Evolutionary conservation across 2,888 invertebrate genomes (phyloP), one percentile per base, ranked within the genome.

Genomic region (Acleris literana): DNA sequence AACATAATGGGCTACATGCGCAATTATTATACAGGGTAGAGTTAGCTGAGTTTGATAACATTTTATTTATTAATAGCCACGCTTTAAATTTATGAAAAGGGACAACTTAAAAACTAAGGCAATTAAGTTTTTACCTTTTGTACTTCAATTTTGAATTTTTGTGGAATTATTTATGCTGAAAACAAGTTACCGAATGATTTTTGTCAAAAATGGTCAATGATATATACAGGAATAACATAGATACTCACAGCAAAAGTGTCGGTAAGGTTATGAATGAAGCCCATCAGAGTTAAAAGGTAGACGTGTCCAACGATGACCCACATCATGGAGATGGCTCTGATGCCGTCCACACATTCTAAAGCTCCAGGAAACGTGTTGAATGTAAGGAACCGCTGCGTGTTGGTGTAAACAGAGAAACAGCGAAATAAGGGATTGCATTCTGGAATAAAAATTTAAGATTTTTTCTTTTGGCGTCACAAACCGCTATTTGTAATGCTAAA

Each of bases 301-400:
- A 83, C 83, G 63, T 93, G 93, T 0, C 88, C 90, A 0, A 88
- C 73, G 1, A 93, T 76, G 20, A 93, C 86, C 93, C 93, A 93
- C 69, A 90, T 69, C 86, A 92, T 90, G 33, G 90, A 90, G 16
- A 93, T 78, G 1, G 85, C 79, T 69, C 90, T 77, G 46, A 93
- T 82, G 3, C 93, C 93, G 64, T 91, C 86, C 4, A 93, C 74
- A 71, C 93, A 93, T 54, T 87, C 83, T 39, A 93, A 69, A 0
- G 88, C 77, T 2, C 83, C 84, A 5, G 84, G 76, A 0, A 53
- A 44, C 1, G 79, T 73, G 44, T 79, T 83, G 69, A 88, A 85
- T 0, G 79, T 77, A 6, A 92, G 72, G 54, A 92, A 77, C 1
- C 87, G 83, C 4, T 79, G 77, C 0, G 86, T 87, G 71, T 93